phyloP scores from a whole-genome alignment of 30 jellyfish, hydroid and myxozoan species.

The Aurelia coerulea region DNA sequence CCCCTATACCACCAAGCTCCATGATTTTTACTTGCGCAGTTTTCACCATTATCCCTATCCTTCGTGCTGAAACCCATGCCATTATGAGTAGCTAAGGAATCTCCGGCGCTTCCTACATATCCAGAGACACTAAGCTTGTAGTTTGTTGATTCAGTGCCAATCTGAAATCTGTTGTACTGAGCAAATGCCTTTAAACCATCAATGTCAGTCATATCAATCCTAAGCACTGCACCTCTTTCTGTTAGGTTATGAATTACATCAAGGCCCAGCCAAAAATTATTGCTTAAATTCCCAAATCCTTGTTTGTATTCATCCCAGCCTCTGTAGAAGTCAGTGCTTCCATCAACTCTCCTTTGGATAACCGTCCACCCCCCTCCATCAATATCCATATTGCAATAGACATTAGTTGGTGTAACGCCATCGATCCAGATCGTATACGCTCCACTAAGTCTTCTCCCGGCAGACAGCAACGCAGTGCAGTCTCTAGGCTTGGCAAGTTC shows the following conservation, averaged over 20 bases:
- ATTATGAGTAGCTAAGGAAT: slow-evolving; percentile 12
- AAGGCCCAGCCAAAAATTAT: slow-evolving; percentile 29
- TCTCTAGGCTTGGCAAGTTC: too few relatives aligned
- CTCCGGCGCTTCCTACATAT: slow-evolving; percentile 15
- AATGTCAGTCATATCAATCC: neutral
- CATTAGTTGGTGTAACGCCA: too few relatives aligned
- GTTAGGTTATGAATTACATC: slow-evolving; percentile 20
- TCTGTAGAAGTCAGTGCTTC: slow-evolving; percentile 9
- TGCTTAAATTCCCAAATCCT: slow-evolving; percentile 18
- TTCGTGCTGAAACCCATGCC: slow-evolving; percentile 2
- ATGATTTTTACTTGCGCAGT: neutral
- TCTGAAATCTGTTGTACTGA: neutral
- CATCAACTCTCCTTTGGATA: slow-evolving; percentile 19
- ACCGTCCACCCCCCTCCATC: slow-evolving; percentile 31
- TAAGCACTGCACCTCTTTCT: too few relatives aligned
- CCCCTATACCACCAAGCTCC: slow-evolving; percentile 45
- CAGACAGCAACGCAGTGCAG: too few relatives aligned
- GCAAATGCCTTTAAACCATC: neutral
- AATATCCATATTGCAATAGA: slow-evolving; percentile 17
- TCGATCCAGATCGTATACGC: too few relatives aligned
- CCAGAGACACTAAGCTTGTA: neutral
- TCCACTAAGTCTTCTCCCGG: too few relatives aligned
- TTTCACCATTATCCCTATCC: neutral
- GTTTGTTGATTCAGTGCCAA: neutral
- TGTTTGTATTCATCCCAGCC: slow-evolving; percentile 18